Conservation (phyloP, 2,888 invertebrate genomes). For the Erebia aethiops region DNA sequence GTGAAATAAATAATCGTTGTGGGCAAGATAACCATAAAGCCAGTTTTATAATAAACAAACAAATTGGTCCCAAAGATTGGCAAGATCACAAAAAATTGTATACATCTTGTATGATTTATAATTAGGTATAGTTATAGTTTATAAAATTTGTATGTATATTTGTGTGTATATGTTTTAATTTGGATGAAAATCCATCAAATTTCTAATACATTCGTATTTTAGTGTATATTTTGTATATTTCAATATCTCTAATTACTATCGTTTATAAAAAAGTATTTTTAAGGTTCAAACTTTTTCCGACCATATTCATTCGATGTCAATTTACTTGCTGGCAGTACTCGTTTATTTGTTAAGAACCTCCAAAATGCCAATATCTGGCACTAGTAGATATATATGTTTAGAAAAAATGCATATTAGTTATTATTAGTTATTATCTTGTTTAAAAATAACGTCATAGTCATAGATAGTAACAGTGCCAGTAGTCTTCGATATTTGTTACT, state of each 20-base stretch:
- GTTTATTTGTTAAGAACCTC: neutral
- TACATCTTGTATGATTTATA: neutral
- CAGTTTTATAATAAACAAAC: neutral
- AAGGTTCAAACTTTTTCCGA: neutral
- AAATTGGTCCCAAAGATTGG: conserved; percentile 26
- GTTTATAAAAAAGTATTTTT: neutral
- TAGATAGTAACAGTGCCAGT: conserved; percentile 2
- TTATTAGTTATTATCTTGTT: no score
- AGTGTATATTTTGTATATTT: neutral
- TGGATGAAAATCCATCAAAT: no score
- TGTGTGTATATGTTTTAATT: no score
- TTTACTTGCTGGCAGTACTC: neutral
- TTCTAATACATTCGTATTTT: neutral
- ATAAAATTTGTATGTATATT: no score
- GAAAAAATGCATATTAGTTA: neutral
- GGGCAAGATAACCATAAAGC: conserved; percentile 4
- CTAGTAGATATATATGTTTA: neutral
- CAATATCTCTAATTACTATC: neutral
- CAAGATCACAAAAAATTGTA: conserved; percentile 26
- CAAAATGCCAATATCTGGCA: neutral
- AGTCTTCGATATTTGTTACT: conserved; percentile 10
- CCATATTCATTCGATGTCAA: neutral
- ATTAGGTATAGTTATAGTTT: no score
- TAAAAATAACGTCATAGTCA: neutral
- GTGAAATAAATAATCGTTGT: neutral